These are phyloP conservation scores for Philonicus albiceps DNA, from an alignment of 2,888 invertebrate species.

Conservation along the genomic window DNA sequence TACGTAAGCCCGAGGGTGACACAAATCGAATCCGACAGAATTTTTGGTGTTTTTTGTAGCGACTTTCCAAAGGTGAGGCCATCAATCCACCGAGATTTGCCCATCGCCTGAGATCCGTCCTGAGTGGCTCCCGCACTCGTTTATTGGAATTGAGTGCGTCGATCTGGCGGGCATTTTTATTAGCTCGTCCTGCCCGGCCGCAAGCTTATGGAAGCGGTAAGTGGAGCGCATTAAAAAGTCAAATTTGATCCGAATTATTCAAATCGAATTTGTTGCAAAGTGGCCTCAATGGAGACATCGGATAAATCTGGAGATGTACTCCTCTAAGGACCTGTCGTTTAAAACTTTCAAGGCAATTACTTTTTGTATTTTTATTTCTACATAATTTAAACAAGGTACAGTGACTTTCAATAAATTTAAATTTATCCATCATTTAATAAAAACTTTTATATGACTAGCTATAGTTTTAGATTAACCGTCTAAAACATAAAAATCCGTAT, in stretches of 20 bases:
- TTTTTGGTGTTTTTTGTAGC: conserved; percentile 39
- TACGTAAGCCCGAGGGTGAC: conserved; percentile 41
- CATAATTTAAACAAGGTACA: neutral
- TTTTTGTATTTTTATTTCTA: neutral
- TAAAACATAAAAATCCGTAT: too few relatives aligned
- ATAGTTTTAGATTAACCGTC: too few relatives aligned
- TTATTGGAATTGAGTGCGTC: conserved; percentile 33
- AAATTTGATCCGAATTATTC: conserved; percentile 45
- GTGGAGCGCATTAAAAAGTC: conserved; percentile 38
- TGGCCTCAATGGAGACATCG: neutral
- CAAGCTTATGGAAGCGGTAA: neutral
- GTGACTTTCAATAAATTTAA: neutral
- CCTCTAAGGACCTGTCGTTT: neutral
- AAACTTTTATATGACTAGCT: neutral
- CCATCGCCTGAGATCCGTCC: neutral
- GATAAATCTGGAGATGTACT: neutral
- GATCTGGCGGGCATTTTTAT: conserved; percentile 21
- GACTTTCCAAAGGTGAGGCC: neutral
- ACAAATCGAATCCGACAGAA: conserved; percentile 46
- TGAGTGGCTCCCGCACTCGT: neutral
- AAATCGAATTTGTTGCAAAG: conserved; percentile 41
- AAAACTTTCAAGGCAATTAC: neutral
- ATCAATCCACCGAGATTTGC: conserved; percentile 44
- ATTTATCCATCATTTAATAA: neutral
- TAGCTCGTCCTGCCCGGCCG: neutral